phyloP scores from a whole-genome alignment of 2,113 vertebrate species.

The Nyctereutes procyonoides region DNA sequence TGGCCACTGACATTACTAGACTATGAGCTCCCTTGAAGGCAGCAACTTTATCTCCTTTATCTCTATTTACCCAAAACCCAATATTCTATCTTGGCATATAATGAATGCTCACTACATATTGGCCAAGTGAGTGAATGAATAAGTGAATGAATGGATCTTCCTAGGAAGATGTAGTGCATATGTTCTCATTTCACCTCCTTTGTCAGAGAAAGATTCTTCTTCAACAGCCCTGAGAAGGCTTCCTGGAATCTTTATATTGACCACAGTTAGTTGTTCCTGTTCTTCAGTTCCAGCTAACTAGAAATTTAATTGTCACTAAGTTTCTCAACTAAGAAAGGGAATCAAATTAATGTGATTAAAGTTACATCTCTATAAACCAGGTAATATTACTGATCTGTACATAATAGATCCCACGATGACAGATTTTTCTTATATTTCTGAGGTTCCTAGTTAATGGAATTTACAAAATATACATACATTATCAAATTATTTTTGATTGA shows the following conservation, averaged over 20 bases:
- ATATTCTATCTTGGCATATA: background rate
- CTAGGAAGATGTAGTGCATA: background rate
- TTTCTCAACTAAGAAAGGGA: background rate
- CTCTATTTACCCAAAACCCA: background rate
- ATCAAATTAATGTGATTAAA: background rate
- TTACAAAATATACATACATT: background rate
- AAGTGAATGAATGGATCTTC: background rate
- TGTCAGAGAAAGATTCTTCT: background rate
- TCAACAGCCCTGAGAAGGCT: background rate
- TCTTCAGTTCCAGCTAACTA: background rate
- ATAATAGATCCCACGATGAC: background rate
- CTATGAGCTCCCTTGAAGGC: background rate
- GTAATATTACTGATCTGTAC: background rate
- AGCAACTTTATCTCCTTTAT: background rate
- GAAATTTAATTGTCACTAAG: background rate
- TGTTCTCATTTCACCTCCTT: background rate
- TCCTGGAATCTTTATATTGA: background rate
- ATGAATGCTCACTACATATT: background rate
- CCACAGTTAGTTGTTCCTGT: background rate
- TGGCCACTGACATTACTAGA: background rate
- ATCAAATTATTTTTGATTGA: slow-evolving; percentile 25
- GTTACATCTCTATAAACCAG: background rate
- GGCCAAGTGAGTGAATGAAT: background rate
- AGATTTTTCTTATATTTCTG: slow-evolving; percentile 33
- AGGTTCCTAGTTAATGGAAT: background rate